Evolutionary conservation across 2,888 invertebrate genomes (phyloP), one percentile per base, ranked within the genome.

Genomic region (Adelognathus sp.): DNA sequence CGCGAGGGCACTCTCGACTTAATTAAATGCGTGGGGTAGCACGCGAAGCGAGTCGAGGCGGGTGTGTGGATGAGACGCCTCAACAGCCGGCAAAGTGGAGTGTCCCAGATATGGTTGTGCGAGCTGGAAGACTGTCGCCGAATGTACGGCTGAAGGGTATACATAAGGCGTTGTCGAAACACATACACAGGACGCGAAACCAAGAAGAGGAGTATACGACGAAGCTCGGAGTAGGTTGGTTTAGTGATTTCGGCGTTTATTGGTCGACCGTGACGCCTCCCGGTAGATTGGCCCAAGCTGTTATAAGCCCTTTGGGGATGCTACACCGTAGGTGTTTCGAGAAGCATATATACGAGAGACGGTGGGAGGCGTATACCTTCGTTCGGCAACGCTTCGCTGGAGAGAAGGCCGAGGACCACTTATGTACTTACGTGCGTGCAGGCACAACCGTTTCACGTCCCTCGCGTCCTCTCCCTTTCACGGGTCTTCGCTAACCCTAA

Each of bases 191-290:
- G 60, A 69, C 36, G 67, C 24, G 72, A 67, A 67, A 52, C 31
- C 29, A 41, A 56, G 36, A 50, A 36, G 60, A 60, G 50, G n/a
- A 31, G 31, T 33, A 36, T 24, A 29, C 27, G n/a, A 24, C 33
- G 54, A 54, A 58, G 41, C 50, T 36, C 41, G 77, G 85, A 87
- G 86, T 89, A 89, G 46, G 89, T 89, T 89, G 86, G 89, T 86
- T 88, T 88, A 89, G 89, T 89, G 89, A 89, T 89, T 89, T 88
- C 86, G 84, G 85, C 88, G 87, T 89, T 90, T 88, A 89, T 89
- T 88, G 88, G 89, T 86, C 85, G 83, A 86, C 86, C 86, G 86
- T 88, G 89, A 89, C 88, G 88, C 85, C 85, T 85, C 84, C 74
- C 82, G 81, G 86, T 85, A 91, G 89, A 90, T 90, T 90, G 90